phyloP scores from a whole-genome alignment of 2,113 vertebrate genomes.

The Bubo bubo region DNA sequence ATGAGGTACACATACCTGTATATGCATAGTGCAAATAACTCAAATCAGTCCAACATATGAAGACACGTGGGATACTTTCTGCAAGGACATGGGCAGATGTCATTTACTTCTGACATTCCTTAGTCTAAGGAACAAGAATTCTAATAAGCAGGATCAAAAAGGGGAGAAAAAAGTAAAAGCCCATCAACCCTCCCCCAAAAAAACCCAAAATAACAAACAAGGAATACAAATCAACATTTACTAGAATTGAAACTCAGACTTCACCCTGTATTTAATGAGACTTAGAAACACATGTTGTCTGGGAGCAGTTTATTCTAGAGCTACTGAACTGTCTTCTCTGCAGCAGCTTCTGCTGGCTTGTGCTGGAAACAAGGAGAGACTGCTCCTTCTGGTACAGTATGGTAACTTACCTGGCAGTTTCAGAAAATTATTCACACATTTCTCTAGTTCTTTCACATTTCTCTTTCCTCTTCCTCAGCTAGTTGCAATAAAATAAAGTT shows the following conservation, averaged over 20 bases:
- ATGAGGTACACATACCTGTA: not conserved
- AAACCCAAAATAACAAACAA: not conserved
- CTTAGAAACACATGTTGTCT: not conserved
- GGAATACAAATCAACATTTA: not conserved
- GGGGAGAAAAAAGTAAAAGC: fast-evolving
- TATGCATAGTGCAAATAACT: not conserved
- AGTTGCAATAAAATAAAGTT: not conserved
- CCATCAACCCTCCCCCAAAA: fast-evolving
- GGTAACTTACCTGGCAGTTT: not conserved
- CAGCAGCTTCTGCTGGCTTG: not conserved
- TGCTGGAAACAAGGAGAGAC: not conserved
- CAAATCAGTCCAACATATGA: not conserved
- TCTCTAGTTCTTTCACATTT: not conserved
- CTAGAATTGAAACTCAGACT: not conserved
- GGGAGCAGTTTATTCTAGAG: not conserved
- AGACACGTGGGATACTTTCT: not conserved
- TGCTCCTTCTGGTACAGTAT: not conserved
- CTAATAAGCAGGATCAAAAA: not conserved
- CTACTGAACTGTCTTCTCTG: not conserved
- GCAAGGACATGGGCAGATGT: not conserved
- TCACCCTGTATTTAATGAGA: not conserved
- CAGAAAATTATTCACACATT: not conserved
- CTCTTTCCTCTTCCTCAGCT: not conserved
- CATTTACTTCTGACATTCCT: not conserved
- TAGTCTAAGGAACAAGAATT: not conserved